These are phyloP conservation scores for Emydocephalus ijimae DNA, from an alignment of 2,113 vertebrate species.

Conservation along the genomic window DNA sequence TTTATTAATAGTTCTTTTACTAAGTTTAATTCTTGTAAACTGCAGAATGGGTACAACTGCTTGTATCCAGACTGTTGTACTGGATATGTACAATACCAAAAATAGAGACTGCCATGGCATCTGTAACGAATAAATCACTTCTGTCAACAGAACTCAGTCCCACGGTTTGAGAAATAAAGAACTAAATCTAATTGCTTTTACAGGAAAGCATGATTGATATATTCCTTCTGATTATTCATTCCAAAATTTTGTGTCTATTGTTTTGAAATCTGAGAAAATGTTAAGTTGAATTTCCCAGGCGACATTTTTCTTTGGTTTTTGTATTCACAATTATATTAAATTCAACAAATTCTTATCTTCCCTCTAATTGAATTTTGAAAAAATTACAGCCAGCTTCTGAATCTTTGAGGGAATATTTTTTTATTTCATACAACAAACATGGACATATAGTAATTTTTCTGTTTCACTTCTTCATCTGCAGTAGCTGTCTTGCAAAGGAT, in stretches of 20 bases:
- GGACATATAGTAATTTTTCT: not conserved
- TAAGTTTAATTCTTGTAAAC: not conserved
- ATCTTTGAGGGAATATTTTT: not conserved
- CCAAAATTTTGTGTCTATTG: not conserved
- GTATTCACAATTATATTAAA: not conserved
- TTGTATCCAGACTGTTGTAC: not conserved
- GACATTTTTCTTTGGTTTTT: not conserved
- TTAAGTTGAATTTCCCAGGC: not conserved
- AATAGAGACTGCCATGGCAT: not conserved
- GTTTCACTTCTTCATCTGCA: not conserved
- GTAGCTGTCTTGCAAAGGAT: not conserved
- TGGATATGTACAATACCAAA: not conserved
- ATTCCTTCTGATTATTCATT: not conserved
- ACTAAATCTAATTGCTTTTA: not conserved
- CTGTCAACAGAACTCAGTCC: not conserved
- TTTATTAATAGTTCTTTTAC: not conserved
- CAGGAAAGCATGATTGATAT: not conserved
- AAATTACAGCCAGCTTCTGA: not conserved
- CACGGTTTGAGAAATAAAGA: not conserved
- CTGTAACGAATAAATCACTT: not conserved
- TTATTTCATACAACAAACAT: not conserved
- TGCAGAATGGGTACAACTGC: not conserved
- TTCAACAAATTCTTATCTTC: not conserved
- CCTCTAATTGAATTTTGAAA: not conserved
- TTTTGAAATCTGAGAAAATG: not conserved